phyloP scores from a whole-genome alignment of 1,140 invertebrate species.

The Drosophila prosaltans region DNA sequence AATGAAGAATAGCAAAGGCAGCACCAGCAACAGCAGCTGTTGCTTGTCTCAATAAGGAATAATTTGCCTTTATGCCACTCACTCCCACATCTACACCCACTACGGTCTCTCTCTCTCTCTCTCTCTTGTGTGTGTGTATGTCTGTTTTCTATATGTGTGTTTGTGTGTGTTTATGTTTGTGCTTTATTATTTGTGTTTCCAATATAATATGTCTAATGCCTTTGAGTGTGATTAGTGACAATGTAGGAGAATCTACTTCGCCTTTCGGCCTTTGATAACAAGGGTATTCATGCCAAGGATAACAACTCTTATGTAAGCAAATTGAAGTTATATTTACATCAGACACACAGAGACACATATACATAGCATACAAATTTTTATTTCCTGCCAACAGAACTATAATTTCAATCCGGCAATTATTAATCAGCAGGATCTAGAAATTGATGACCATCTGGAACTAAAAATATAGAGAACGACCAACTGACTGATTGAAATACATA shows the following conservation, averaged over 20 bases:
- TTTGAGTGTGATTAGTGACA: conserved; percentile 64
- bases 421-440: conserved; percentile 34
- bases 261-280: conserved; percentile 37
- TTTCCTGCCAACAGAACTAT: conserved; percentile 34
- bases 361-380: conserved; percentile 12
- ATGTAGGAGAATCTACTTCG: conserved; percentile 27
- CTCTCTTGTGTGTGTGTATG: conserved; percentile 1
- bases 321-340: conserved; percentile 12
- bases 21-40: conserved; percentile 38
- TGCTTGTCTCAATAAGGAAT: conserved; percentile 56
- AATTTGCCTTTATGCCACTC: conserved; percentile 36
- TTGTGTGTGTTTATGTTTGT: conserved; percentile 29
- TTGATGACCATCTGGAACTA: not conserved
- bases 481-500: conserved; percentile 2
- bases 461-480: not conserved
- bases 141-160: conserved; percentile 3
- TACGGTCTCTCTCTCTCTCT: not conserved
- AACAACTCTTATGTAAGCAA: conserved; percentile 8
- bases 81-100: not conserved
- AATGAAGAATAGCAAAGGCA: conserved; percentile 12
- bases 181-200: conserved; percentile 55
- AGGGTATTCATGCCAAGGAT: conserved; percentile 21
- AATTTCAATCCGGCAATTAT: conserved; percentile 51
- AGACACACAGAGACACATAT: not conserved
- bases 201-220: conserved; percentile 60